Conservation (phyloP, 2,113 vertebrate species). For the Apistogramma diplotaenia region DNA sequence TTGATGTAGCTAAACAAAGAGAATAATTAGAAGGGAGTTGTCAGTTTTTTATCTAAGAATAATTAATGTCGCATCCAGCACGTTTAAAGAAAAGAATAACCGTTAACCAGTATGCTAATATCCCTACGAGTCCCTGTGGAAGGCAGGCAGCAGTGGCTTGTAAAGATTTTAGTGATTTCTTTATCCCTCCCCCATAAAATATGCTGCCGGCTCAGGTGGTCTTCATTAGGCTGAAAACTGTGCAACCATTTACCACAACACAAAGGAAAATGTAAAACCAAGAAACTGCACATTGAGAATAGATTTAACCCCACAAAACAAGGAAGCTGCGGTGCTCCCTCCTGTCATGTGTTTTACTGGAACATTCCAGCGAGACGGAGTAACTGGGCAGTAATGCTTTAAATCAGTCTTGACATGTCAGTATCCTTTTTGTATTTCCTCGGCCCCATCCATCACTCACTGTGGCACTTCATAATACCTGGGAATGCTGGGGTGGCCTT, state of each 20-base stretch:
- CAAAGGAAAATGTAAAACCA: constrained; percentile 54
- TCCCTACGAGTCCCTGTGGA: constrained; percentile 45
- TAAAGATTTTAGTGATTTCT: constrained; percentile 71
- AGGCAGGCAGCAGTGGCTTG: constrained; percentile 58
- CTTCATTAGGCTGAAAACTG: constrained; percentile 69
- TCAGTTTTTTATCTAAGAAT: constrained; percentile 9
- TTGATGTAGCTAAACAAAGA: not conserved
- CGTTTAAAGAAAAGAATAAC: constrained; percentile 16
- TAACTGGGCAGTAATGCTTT: constrained; percentile 62
- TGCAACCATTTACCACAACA: constrained; percentile 44
- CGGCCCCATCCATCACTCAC: constrained; percentile 58
- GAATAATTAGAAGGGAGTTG: not conserved
- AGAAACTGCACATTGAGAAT: constrained; percentile 57
- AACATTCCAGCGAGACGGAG: constrained; percentile 58
- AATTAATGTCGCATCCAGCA: constrained; percentile 12
- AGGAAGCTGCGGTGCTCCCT: constrained; percentile 12
- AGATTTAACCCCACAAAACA: constrained; percentile 39
- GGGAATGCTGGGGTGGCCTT: constrained; percentile 37
- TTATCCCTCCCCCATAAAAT: constrained; percentile 64
- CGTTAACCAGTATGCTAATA: constrained; percentile 34
- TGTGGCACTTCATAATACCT: constrained; percentile 50
- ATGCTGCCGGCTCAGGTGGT: constrained; percentile 73
- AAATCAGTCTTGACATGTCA: constrained; percentile 66
- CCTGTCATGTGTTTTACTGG: constrained; percentile 32
- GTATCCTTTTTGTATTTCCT: constrained; percentile 61